A percentile compares a stretch with the other conserved stretches of the same genome.
These are phyloP conservation scores for Perca schrenkii DNA, from an alignment of 2,113 vertebrate species.

Conservation along the genomic window DNA sequence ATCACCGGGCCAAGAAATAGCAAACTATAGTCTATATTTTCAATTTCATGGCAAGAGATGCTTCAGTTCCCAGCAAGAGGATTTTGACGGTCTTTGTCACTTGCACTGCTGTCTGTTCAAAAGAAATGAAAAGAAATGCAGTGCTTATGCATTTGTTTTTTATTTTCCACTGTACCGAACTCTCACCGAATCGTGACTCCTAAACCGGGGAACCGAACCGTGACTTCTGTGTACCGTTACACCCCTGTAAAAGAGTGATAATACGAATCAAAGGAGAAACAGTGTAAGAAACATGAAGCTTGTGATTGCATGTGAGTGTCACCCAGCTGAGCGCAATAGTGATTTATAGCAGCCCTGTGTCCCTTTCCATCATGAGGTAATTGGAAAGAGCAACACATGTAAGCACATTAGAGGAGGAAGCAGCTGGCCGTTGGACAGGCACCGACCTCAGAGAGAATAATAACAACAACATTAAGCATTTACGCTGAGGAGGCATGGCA, in stretches of 20 bases:
- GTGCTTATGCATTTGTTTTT: no score
- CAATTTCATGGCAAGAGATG: no score
- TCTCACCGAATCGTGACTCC: no score
- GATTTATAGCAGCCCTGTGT: conserved; percentile 73
- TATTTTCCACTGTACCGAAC: no score
- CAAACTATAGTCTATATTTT: no score
- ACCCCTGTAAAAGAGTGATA: neutral
- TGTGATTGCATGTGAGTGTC: conserved; percentile 53
- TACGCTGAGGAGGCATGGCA: conserved; percentile 51
- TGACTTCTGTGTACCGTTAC: no score
- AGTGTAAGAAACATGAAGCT: conserved; percentile 21
- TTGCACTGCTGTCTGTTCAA: no score
- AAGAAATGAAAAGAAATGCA: no score
- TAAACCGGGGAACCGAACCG: no score
- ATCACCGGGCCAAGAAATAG: no score
- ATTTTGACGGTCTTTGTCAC: no score
- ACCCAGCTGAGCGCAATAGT: conserved; percentile 40
- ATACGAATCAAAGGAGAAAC: conserved; percentile 25
- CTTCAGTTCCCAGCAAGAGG: no score
- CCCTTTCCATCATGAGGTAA: conserved; percentile 79
- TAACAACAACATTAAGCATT: conserved; percentile 77
- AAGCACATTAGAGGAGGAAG: conserved; percentile 80
- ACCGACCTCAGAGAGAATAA: conserved; percentile 73
- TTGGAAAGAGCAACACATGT: conserved; percentile 83
- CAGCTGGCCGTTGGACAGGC: conserved; percentile 77